Evolutionary conservation across 2,888 invertebrate genomes (phyloP), one percentile per base, ranked within the genome.

Genomic region (Papilio protenor): DNA sequence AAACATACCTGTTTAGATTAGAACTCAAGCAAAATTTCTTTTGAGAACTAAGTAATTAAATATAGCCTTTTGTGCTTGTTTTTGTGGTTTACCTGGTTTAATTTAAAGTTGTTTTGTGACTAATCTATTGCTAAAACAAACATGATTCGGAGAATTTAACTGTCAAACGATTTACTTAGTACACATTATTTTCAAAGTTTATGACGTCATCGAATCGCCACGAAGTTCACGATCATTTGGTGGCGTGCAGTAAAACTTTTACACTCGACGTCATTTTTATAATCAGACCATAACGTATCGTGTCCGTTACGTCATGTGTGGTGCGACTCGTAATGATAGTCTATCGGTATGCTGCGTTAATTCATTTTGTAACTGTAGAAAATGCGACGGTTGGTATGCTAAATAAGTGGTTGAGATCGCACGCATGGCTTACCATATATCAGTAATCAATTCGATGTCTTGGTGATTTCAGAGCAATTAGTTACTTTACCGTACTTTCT

Each of bases 341-440:
- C 23, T 12, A 69, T 57, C 57, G 76, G 57, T 69, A 49, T 57
- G 59, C 49, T 49, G 45, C 23, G 73, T 75, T 49, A 69, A 74
- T 75, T 66, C 55, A 55, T 27, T 64, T 64, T 33, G 64, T 76
- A 76, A 70, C 76, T 76, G 76, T 76, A 55, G 27, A 70, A 71
- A 75, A 75, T 27, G 70, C 59, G 47, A 47, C 69, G 27, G 23
- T 76, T 27, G 33, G 52, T 47, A 71, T 70, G 47, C 23, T 66
- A 52, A 75, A 74, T 74, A 64, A 66, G 52, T 21, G 55, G 74
- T 64, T 74, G 40, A 21, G 21, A 55, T 52, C 23, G 16, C 23
- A 64, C 18, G 49, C 49, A 69, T 16, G 40, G 69, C 49, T 69
- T 18, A 55, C 10, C 40, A 69, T 69, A 70, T 64, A 33, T 64